A percentile compares a stretch with the other conserved stretches of the same genome.
These are phyloP conservation scores for Oophaga sylvatica DNA, from an alignment of 2,797 vertebrate species.

Conservation along the genomic window DNA sequence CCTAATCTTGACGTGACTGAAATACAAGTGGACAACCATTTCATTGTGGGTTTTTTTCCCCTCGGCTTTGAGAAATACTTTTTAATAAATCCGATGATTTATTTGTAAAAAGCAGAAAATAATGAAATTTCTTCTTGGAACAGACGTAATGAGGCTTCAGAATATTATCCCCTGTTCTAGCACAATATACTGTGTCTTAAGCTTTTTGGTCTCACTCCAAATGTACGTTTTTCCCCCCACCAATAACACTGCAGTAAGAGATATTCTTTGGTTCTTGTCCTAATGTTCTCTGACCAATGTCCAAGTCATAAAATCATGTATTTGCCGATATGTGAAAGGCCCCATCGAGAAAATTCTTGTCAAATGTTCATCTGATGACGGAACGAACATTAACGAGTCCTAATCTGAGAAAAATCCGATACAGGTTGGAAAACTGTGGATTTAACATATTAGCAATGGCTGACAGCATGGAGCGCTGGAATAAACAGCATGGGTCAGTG, in stretches of 20 bases:
- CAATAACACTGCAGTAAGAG: slow-evolving; percentile 15
- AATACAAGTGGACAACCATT: neutral
- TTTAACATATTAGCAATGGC: slow-evolving; percentile 15
- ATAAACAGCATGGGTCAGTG: slow-evolving; percentile 17
- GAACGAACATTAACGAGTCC: neutral
- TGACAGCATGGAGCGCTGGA: neutral
- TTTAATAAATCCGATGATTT: slow-evolving; percentile 1
- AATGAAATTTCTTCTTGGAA: slow-evolving; percentile 9
- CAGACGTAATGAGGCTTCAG: slow-evolving; percentile 2
- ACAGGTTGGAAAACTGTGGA: slow-evolving; percentile 19
- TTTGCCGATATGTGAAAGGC: slow-evolving; percentile 3
- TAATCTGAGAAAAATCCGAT: slow-evolving; percentile 18
- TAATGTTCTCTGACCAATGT: slow-evolving; percentile 20
- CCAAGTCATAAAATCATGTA: slow-evolving; percentile 20
- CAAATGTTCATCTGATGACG: slow-evolving; percentile 19
- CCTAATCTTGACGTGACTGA: no score
- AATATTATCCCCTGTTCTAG: slow-evolving; percentile 5
- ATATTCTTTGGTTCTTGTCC: slow-evolving; percentile 12
- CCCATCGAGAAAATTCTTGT: neutral
- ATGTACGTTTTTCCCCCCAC: neutral
- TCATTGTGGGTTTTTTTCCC: no score
- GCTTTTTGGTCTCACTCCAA: slow-evolving; percentile 20
- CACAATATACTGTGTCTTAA: neutral
- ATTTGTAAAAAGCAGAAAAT: slow-evolving; percentile 21
- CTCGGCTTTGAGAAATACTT: neutral